Conservation (phyloP, 1,140 invertebrate genomes). For the Eumeta japonica region DNA sequence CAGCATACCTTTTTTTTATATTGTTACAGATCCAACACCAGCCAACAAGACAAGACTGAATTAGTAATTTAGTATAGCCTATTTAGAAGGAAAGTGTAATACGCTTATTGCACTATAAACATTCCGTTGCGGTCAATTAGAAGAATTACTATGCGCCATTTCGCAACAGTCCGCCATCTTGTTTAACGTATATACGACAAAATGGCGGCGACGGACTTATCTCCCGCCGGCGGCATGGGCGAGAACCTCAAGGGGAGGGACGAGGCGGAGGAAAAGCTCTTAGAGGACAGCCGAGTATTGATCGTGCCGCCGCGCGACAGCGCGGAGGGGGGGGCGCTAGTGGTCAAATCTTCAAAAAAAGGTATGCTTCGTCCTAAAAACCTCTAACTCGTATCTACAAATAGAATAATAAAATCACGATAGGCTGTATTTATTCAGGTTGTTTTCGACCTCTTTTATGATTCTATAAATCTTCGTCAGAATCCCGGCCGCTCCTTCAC, state of each 20-base stretch:
- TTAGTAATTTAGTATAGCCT: too few species aligned
- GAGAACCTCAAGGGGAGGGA: slow-evolving; percentile 23
- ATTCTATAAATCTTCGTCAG: too few species aligned
- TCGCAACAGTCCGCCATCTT: slow-evolving; percentile 24
- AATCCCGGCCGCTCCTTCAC: too few species aligned
- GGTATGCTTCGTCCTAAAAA: too few species aligned
- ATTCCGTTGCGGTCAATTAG: slow-evolving; percentile 30
- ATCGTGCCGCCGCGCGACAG: slow-evolving; percentile 15
- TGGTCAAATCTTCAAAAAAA: slow-evolving; percentile 40
- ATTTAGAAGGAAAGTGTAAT: slow-evolving; percentile 28
- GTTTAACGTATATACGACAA: slow-evolving; percentile 13
- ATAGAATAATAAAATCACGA: too few species aligned
- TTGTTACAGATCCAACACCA: slow-evolving; percentile 27
- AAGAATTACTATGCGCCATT: slow-evolving; percentile 23
- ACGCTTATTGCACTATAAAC: slow-evolving; percentile 8
- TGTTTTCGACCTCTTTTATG: too few species aligned
- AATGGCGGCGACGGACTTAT: slow-evolving; percentile 21
- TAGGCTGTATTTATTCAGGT: too few species aligned
- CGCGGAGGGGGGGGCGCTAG: slow-evolving; percentile 21
- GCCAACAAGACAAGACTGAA: slow-evolving; percentile 34
- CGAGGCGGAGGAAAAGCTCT: slow-evolving; percentile 33
- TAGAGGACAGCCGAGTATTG: slow-evolving; percentile 21
- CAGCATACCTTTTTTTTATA: slow-evolving; percentile 1
- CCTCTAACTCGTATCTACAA: too few species aligned
- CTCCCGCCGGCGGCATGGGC: slow-evolving; percentile 1